Evolutionary conservation across 1,140 invertebrate species (phyloP).

Genomic region (Amphibalanus amphitrite): DNA sequence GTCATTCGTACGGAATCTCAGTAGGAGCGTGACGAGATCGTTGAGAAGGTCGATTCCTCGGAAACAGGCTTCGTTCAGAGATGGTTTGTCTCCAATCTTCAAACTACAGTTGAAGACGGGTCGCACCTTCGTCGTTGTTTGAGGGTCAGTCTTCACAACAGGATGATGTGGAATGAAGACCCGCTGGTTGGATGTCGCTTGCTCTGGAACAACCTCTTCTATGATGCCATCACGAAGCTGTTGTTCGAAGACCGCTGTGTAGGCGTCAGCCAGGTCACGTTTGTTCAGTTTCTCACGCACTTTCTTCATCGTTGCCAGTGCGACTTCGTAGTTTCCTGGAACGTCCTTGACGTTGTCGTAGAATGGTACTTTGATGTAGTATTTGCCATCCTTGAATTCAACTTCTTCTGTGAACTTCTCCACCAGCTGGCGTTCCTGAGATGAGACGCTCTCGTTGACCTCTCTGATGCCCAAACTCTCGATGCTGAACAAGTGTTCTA

Average conservation of each 20-base stretch:
- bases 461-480: too few species aligned
- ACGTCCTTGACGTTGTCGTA: not conserved
- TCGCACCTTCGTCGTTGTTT: not conserved
- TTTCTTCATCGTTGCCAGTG: not conserved
- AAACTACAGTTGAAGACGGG: conserved; percentile 13
- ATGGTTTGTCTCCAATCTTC: conserved; percentile 8
- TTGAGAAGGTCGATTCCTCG: conserved; percentile 8
- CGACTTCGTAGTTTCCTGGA: not conserved
- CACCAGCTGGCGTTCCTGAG: too few species aligned
- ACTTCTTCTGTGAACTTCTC: too few species aligned
- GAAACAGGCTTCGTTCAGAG: conserved; percentile 9
- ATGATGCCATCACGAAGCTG: not conserved
- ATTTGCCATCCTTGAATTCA: not conserved
- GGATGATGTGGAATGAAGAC: not conserved
- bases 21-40: conserved; percentile 5
- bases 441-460: too few species aligned
- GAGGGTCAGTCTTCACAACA: not conserved
- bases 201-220: not conserved
- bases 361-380: not conserved
- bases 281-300: not conserved
- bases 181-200: not conserved
- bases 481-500: too few species aligned
- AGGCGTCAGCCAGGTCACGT: not conserved
- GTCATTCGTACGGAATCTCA: conserved; percentile 5
- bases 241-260: not conserved